Evolutionary conservation across 1,140 invertebrate species (phyloP), one percentile per base, ranked within the genome.

Genomic region (Cecropterus lyciades): DNA sequence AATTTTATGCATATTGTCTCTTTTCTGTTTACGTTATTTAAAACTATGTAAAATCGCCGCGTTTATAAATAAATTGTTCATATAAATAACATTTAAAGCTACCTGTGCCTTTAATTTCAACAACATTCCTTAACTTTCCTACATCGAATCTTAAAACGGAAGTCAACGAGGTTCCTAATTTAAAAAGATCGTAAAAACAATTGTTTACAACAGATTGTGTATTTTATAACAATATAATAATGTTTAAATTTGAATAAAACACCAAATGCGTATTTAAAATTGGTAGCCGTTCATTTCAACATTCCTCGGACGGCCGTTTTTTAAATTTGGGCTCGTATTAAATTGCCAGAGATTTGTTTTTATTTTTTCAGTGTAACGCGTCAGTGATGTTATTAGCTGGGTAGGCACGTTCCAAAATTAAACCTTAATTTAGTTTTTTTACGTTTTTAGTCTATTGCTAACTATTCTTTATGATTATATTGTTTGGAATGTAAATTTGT

Each of bases 241-340:
- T 70, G 80, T 67, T 74, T 63, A 72, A 77, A 69, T 77, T 80
- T 42, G 60, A 67, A 53, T 60, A 65, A 68, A 75, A 43, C 42
- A 52, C 16, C 17, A 46, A 75, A 78, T 75, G 79, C 80, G 86
- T 89, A 87, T 89, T 82, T 69, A 75, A 86, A 85, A 82, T 84
- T 90, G 86, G 88, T 89, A 91, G 88, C 87, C 73, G 75, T 81
- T 79, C 75, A 72, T 87, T 85, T 82, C 80, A 83, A 91, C 80
- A 91, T 91, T 91, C 88, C 86, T 67, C 45, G 46, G 67, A 66
- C 70, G 75, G 59, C 67, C 76, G 78, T 80, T 77, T 89, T 89
- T 85, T 84, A 73, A 87, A 84, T 83, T 84, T 69, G 69, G 75
- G 77, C 77, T 77, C 69, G 80, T 87, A 83, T 85, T 87, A 86